Percentiles rank a stretch among this genome's conserved stretches.
Evolutionary conservation across 1,140 invertebrate species (phyloP).

Genomic region (Cotesia chilonis): DNA sequence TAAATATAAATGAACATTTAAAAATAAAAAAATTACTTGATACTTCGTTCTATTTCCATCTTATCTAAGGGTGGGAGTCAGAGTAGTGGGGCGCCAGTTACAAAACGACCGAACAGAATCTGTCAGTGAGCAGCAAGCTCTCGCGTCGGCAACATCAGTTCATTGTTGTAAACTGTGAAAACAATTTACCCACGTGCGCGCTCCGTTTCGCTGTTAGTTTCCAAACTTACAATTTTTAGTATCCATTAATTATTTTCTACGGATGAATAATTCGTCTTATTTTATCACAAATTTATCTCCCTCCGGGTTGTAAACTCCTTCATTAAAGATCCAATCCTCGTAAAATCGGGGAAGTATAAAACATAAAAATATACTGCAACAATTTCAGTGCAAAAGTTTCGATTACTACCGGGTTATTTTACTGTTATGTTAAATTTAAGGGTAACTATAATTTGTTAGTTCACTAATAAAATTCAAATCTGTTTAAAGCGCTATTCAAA

Average conservation of each 20-base stretch:
- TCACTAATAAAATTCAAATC: no score
- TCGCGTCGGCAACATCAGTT: constrained; percentile 41
- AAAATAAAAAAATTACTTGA: no score
- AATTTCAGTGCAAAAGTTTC: background rate
- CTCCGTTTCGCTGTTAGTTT: no score
- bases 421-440: no score
- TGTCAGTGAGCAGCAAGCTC: constrained; percentile 56
- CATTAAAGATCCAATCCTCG: no score
- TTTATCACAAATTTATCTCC: no score
- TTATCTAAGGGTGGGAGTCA: constrained; percentile 1
- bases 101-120: constrained; percentile 16
- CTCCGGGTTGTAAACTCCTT: no score
- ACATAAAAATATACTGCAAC: background rate
- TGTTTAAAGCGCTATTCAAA: no score
- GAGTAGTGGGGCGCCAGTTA: constrained; percentile 8
- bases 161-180: constrained; percentile 9
- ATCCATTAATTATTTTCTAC: background rate
- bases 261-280: background rate
- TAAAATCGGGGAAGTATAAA: background rate
- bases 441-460: no score
- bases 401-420: no score
- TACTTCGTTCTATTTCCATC: no score
- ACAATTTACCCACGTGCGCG: constrained; percentile 47
- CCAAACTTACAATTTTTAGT: background rate
- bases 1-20: background rate